Evolutionary conservation across 2,113 vertebrate species (phyloP).

Genomic region (Lontra canadensis): DNA sequence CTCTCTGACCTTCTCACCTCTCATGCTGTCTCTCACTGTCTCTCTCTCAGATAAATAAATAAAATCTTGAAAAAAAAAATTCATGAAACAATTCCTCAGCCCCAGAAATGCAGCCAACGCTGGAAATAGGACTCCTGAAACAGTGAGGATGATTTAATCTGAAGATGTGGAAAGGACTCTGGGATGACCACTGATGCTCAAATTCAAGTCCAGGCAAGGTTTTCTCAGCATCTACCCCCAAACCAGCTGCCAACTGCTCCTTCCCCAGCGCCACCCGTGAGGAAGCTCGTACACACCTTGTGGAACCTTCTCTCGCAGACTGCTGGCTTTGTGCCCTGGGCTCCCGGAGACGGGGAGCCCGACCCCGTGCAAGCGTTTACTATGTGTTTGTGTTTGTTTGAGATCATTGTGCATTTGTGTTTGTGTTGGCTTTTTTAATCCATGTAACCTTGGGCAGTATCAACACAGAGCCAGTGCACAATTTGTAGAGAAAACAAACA

Average conservation of each 20-base stretch:
- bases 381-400: neutral
- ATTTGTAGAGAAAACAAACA: neutral
- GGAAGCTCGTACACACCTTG: rapidly evolving
- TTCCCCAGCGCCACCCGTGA: rapidly evolving
- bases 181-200: neutral
- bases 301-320: neutral
- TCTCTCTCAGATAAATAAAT: too few relatives aligned
- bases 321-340: neutral
- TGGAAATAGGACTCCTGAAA: neutral
- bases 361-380: neutral
- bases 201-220: neutral
- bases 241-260: too few relatives aligned
- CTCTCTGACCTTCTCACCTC: too few relatives aligned
- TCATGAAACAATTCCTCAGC: neutral
- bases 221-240: neutral
- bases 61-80: too few relatives aligned
- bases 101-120: neutral
- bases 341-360: neutral
- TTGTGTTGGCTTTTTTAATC: neutral
- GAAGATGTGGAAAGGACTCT: neutral
- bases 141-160: neutral
- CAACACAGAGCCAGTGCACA: neutral
- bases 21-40: too few relatives aligned
- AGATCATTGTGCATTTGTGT: neutral
- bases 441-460: neutral